These are phyloP conservation scores for Lycocerus yunnanus DNA, from an alignment of 2,888 invertebrate genomes.

Conservation along the genomic window DNA sequence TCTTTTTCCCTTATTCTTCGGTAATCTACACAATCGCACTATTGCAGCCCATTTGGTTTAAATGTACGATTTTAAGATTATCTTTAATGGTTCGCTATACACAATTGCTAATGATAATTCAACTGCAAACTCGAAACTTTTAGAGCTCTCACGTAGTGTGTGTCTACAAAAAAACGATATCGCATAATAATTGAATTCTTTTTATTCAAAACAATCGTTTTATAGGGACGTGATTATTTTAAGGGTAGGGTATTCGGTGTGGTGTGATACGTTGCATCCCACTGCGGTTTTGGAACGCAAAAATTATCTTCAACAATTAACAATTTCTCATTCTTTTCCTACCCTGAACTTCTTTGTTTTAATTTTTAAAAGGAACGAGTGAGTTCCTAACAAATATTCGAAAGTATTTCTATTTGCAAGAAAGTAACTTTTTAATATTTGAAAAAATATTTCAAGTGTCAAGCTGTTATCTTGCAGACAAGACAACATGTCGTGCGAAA, in stretches of 20 bases:
- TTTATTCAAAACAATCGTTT: neutral
- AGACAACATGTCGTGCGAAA: too few relatives aligned
- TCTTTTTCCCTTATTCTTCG: slow-evolving; percentile 35
- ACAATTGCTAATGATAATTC: slow-evolving; percentile 44
- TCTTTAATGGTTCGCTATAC: slow-evolving; percentile 43
- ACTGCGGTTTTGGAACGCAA: too few relatives aligned
- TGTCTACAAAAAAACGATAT: slow-evolving; percentile 7
- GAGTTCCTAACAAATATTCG: too few relatives aligned
- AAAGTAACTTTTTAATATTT: too few relatives aligned
- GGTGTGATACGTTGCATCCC: too few relatives aligned
- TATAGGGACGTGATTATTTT: neutral
- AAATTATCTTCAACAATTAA: too few relatives aligned
- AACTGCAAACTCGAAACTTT: slow-evolving; percentile 24
- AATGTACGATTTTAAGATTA: slow-evolving; percentile 44
- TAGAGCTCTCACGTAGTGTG: slow-evolving; percentile 11
- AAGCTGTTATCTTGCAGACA: too few relatives aligned
- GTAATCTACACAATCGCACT: slow-evolving; percentile 37
- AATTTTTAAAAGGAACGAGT: too few relatives aligned
- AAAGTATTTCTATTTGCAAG: too few relatives aligned
- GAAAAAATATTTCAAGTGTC: too few relatives aligned
- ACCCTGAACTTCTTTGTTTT: too few relatives aligned
- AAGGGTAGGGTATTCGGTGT: neutral
- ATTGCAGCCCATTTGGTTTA: slow-evolving; percentile 37
- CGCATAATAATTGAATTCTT: neutral
- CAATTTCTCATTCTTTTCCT: too few relatives aligned